These are phyloP conservation scores for Sminthopsis crassicaudata DNA, from an alignment of 2,113 vertebrate genomes.

Conservation along the genomic window DNA sequence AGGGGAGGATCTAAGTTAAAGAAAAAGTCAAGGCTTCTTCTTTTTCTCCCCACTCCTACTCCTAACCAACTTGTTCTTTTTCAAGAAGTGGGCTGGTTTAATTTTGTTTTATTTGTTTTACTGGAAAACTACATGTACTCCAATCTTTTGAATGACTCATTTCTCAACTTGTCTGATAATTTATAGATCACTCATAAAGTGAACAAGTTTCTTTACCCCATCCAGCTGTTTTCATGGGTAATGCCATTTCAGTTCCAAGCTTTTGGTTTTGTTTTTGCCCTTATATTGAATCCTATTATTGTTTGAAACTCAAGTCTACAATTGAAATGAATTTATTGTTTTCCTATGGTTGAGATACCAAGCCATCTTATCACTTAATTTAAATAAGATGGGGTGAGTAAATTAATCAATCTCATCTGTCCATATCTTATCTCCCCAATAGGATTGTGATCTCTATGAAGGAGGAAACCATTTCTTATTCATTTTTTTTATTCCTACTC, in stretches of 20 bases:
- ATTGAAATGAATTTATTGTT: not conserved
- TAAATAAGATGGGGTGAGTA: not conserved
- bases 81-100: not conserved
- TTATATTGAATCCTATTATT: not conserved
- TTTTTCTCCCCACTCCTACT: not conserved
- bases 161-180: not conserved
- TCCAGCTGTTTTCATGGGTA: not conserved
- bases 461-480: not conserved
- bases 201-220: not conserved
- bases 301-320: not conserved
- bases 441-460: not conserved
- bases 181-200: not conserved
- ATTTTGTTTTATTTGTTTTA: not conserved
- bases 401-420: not conserved
- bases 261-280: not conserved
- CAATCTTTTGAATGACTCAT: not conserved
- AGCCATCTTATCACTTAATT: not conserved
- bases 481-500: not conserved
- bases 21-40: not conserved
- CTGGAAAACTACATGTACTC: not conserved
- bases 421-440: not conserved
- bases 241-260: not conserved
- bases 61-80: not conserved
- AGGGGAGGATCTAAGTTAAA: not conserved
- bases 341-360: not conserved